Evolutionary conservation across 2,888 invertebrate species (phyloP), one percentile per base, ranked within the genome.

Genomic region (Amphipyra tragopoginis): DNA sequence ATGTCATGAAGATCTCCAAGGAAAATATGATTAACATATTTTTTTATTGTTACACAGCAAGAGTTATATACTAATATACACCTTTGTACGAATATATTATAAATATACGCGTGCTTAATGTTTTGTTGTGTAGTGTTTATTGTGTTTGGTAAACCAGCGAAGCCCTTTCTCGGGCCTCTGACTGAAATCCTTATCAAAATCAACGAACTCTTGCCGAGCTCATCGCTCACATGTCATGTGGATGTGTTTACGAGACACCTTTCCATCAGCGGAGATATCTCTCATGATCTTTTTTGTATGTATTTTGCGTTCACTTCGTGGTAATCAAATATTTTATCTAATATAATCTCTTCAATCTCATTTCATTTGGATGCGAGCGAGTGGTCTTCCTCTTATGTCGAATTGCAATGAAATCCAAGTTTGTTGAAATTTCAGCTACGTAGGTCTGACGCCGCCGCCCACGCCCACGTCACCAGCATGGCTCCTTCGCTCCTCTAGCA

Each of bases 351-450:
- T 63, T 60, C 54, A 48, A 62, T 61, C 48, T 66, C 34, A 54
- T 50, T 51, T 51, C 34, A 40, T 52, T 48, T 36, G 54, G 67
- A 65, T 76, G 77, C 77, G 56, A 82, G 81, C 79, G 81, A 81
- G 81, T 84, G 81, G 79, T 73, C 50, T 69, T 58, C 52, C 67
- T 49, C 38, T 53, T 50, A 15, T 47, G 54, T 51, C 42, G 60
- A 66, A 68, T 69, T 21, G 68, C 70, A 79, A 80, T 85, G 74
- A 83, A 82, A 82, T 77, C 65, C 42, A 66, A 78, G 62, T 80
- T 82, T 86, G 79, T 87, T 85, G 71, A 83, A 72, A 81, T 89
- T 90, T 85, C 88, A 89, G 89, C 79, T 81, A 83, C 72, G 81
- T 84, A 80, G 73, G 77, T 78, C 76, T 87, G 82, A 86, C 86